Evolutionary conservation across 2,888 invertebrate genomes (phyloP), one percentile per base, ranked within the genome.

Genomic region (Caenorhabditis auriculariae): DNA sequence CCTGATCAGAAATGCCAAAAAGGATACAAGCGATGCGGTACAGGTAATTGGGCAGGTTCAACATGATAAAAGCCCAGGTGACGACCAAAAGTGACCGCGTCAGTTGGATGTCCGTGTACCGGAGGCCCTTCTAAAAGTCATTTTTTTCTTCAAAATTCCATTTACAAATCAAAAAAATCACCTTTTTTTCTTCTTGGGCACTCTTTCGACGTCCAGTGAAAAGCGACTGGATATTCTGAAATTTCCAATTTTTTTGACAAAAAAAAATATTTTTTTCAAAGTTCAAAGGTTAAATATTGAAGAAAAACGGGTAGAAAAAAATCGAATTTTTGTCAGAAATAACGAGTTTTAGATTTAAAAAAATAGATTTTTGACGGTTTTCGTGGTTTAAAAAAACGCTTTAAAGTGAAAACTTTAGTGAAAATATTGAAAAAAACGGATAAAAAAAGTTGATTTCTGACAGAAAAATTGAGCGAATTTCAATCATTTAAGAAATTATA

Each of bases 21-120:
- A 74, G 47, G 44, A 63, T 64, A 32, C 62, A 65, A 35, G 66
- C 56, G 15, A 78, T 75, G 29, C 78, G 66, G 51, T 74, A 77
- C 24, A 72, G 54, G 51, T 79, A 79, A 43, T 78, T 78, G 27
- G 78, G 78, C 46, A 78, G 54, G 46, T 79, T 79, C 9, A 78
- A 61, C 23, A 68, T 27, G 26, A 78, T 72, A 55, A 78, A 78
- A 9, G 63, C 64, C 53, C 69, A 70, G 5, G 78, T 78, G 35
- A 78, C 73, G 9, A 78, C 58, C 21, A 78, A 59, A 12, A 78
- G 65, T 26, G 68, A 66, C 5, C 77, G 57, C 6, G 77, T 78
- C 47, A 78, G 45, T 42, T 77, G 78, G 15, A 78, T 67, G 53
- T 78, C 78, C 0, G 77, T 64, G 45, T 69, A 76, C 17, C 77